phyloP scores from a whole-genome alignment of 2,888 invertebrate genomes.

The Stenurella melanura region DNA sequence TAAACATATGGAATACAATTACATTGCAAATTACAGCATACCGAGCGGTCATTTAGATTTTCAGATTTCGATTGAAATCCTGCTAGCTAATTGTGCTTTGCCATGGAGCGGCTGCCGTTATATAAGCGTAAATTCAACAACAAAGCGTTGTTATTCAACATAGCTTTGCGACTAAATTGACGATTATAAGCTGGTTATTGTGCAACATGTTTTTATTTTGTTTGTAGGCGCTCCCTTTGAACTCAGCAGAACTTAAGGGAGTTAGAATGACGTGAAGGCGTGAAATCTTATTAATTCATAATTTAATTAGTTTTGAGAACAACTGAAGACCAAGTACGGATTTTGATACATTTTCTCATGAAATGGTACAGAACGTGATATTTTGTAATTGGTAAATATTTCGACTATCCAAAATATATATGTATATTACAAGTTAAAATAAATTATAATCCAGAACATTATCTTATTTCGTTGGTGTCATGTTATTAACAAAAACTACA shows the following conservation, averaged over 20 bases:
- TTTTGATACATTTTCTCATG: not conserved
- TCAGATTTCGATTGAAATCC: not conserved
- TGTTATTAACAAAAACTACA: too few relatives aligned
- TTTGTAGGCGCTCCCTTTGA: not conserved
- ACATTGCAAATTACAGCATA: too few relatives aligned
- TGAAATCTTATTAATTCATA: not conserved
- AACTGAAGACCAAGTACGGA: not conserved
- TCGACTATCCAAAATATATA: too few relatives aligned
- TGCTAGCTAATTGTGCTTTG: not conserved
- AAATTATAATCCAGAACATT: too few relatives aligned
- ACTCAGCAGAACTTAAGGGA: not conserved
- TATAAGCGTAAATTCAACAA: not conserved
- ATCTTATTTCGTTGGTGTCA: too few relatives aligned
- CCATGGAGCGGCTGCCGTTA: not conserved
- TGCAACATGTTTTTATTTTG: slow-evolving; percentile 10
- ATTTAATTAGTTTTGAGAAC: slow-evolving; percentile 1
- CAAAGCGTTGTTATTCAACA: slow-evolving; percentile 20
- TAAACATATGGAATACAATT: too few relatives aligned
- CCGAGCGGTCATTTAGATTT: too few relatives aligned
- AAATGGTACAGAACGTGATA: not conserved
- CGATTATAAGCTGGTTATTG: slow-evolving; percentile 8
- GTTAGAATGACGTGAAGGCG: not conserved
- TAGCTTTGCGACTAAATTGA: slow-evolving; percentile 8
- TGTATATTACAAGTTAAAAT: too few relatives aligned
- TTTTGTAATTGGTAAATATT: not conserved